Evolutionary conservation across 1,140 invertebrate genomes (phyloP).

Genomic region (Chrysomallon squamiferum): DNA sequence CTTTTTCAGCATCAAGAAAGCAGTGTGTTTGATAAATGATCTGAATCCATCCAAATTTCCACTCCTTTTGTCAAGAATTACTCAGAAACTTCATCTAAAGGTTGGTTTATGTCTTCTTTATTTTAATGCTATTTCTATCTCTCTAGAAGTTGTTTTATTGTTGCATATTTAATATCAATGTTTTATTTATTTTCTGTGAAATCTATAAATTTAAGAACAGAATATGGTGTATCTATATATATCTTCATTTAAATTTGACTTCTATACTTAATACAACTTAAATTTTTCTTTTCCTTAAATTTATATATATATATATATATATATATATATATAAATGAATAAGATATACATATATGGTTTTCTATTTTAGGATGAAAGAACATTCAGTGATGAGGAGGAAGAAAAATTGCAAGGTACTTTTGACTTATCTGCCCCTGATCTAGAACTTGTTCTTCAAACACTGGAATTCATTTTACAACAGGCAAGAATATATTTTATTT

Average conservation of each 20-base stretch:
- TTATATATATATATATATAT: too few relatives aligned
- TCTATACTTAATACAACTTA: too few relatives aligned
- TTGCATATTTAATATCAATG: too few relatives aligned
- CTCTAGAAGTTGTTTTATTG: too few relatives aligned
- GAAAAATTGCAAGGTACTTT: constrained; percentile 53
- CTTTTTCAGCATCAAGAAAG: constrained; percentile 54
- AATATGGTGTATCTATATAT: too few relatives aligned
- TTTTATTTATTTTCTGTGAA: too few relatives aligned
- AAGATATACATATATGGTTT: too few relatives aligned
- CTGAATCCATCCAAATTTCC: constrained; percentile 51
- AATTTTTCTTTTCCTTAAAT: too few relatives aligned
- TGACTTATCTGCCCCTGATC: constrained; percentile 39
- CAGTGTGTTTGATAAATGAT: constrained; percentile 53
- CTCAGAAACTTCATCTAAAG: constrained; percentile 59
- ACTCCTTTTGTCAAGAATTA: constrained; percentile 51
- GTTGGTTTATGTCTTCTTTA: constrained; percentile 30
- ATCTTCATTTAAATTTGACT: too few relatives aligned
- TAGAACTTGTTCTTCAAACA: constrained; percentile 55
- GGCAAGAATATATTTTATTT: constrained; percentile 27
- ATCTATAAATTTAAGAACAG: too few relatives aligned
- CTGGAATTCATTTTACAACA: constrained; percentile 60
- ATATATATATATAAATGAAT: too few relatives aligned
- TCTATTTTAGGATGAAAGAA: constrained; percentile 55
- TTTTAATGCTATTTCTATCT: too few relatives aligned
- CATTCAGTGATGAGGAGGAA: constrained; percentile 59